These are phyloP conservation scores for Oscheius sp. DNA, from an alignment of 2,888 invertebrate species.

Conservation along the genomic window DNA sequence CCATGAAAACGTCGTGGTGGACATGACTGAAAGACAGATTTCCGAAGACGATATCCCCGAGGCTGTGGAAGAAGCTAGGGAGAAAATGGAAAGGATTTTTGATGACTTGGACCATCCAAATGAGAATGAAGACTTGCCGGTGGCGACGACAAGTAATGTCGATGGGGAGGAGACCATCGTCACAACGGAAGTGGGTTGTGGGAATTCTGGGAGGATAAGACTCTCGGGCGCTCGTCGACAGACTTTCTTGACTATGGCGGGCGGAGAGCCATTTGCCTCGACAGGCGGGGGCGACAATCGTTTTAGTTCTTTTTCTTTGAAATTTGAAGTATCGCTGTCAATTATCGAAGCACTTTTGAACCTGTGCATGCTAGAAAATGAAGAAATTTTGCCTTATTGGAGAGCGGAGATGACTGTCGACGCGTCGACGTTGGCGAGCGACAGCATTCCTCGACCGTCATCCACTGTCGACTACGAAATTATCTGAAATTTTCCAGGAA, in stretches of 20 bases:
- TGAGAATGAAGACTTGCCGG: conserved; percentile 35
- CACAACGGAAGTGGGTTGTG: conserved; percentile 40
- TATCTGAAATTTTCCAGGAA: conserved; percentile 31
- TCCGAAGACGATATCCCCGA: conserved; percentile 43
- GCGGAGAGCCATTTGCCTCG: conserved; percentile 61
- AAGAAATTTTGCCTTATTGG: neutral
- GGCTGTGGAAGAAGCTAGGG: conserved; percentile 45
- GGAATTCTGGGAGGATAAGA: too few relatives aligned
- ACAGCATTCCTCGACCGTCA: too few relatives aligned
- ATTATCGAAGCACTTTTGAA: too few relatives aligned
- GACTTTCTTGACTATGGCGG: conserved; percentile 60
- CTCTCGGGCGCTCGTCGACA: neutral
- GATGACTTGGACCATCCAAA: conserved; percentile 36
- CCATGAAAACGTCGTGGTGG: conserved; percentile 42
- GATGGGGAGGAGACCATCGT: conserved; percentile 49
- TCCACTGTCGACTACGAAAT: too few relatives aligned
- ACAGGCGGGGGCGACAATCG: conserved; percentile 63
- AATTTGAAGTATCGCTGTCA: too few relatives aligned
- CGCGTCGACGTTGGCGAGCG: neutral
- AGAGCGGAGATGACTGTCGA: too few relatives aligned
- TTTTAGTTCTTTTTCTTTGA: too few relatives aligned
- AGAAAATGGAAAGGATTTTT: conserved; percentile 47
- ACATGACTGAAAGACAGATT: conserved; percentile 42
- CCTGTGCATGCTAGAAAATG: too few relatives aligned
- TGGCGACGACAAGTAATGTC: conserved; percentile 40